phyloP scores from a whole-genome alignment of 2,888 invertebrate genomes.

The Yponomeuta cagnagella region DNA sequence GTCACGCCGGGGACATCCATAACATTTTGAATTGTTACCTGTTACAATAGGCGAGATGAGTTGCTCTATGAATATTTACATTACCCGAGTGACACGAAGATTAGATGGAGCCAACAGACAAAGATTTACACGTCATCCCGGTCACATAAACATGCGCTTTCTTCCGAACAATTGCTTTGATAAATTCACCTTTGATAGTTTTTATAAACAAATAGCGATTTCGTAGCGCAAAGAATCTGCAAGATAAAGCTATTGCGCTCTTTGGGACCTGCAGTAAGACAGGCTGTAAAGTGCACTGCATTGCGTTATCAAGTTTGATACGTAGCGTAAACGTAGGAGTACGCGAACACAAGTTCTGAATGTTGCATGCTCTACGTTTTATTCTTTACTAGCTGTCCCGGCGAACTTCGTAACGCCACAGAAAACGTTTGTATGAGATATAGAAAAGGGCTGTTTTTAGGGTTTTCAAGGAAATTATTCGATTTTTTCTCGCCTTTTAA shows the following conservation, averaged over 20 bases:
- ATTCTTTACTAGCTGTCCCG: neutral
- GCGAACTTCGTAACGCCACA: no score
- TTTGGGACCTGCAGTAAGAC: no score
- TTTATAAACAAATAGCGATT: neutral
- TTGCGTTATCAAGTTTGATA: no score
- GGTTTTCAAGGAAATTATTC: no score
- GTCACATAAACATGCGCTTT: conserved; percentile 23
- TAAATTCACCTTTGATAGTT: neutral
- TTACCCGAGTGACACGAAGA: conserved; percentile 37
- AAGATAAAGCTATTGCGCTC: no score
- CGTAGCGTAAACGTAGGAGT: neutral
- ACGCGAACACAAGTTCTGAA: neutral
- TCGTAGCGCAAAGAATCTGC: neutral
- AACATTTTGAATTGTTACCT: conserved; percentile 57
- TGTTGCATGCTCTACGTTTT: neutral
- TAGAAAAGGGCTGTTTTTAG: no score
- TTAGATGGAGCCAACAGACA: conserved; percentile 55
- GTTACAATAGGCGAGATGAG: conserved; percentile 44
- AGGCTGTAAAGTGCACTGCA: no score
- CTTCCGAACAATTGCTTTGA: neutral
- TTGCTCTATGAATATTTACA: conserved; percentile 42
- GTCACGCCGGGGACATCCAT: conserved; percentile 56
- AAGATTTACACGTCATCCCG: conserved; percentile 39
- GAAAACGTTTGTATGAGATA: no score
- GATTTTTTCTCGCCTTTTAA: no score